Percentiles rank a stretch among this genome's conserved stretches.
These are phyloP conservation scores for Onychorhynchus coronatus DNA, from an alignment of 2,113 vertebrate species.

Conservation along the genomic window DNA sequence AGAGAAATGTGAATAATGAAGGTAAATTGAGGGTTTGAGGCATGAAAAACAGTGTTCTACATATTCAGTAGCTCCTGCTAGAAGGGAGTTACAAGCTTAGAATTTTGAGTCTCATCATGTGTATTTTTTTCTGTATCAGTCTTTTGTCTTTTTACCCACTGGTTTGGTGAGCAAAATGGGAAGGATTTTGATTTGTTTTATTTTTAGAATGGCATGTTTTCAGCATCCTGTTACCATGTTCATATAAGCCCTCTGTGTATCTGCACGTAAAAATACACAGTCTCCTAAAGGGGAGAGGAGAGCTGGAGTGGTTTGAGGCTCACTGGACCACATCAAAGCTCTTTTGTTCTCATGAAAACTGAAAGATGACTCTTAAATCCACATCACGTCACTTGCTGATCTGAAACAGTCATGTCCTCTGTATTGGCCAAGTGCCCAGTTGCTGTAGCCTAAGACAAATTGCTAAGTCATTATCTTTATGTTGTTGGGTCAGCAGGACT, in stretches of 20 bases:
- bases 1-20: not conserved
- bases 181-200: not conserved
- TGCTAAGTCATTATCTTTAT: rapidly evolving
- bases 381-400: not conserved
- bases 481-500: not conserved
- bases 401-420: not conserved
- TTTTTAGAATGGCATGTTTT: not conserved
- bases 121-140: not conserved
- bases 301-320: not conserved
- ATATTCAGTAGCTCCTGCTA: not conserved
- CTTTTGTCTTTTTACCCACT: not conserved
- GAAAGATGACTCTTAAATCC: not conserved
- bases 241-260: rapidly evolving
- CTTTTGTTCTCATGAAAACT: not conserved
- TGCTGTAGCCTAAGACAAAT: not conserved
- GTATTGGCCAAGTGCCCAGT: not conserved
- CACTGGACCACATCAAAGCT: not conserved
- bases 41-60: not conserved
- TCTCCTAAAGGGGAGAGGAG: not conserved
- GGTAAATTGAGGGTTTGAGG: not conserved
- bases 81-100: not conserved
- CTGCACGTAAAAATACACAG: not conserved
- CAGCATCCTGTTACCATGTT: not conserved
- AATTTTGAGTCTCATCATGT: not conserved
- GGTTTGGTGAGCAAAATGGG: not conserved